Conservation (phyloP, 2,113 vertebrate genomes). For the Thunnus thynnus region DNA sequence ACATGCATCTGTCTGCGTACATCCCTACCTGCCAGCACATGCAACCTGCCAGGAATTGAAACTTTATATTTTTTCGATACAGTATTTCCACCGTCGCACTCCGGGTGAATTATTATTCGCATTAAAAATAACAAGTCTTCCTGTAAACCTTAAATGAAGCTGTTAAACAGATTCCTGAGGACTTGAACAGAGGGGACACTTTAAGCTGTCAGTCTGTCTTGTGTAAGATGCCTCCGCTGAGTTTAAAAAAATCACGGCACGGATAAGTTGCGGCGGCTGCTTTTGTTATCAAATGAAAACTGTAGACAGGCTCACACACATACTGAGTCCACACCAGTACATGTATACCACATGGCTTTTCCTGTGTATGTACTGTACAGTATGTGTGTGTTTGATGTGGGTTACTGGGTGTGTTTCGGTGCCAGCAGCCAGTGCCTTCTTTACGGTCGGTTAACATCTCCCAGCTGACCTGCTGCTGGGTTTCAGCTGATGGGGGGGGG, state of each 20-base stretch:
- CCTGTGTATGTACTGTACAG: slow-evolving; percentile 7
- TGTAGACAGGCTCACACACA: background rate
- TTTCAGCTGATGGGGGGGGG: slow-evolving; percentile 18
- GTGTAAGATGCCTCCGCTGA: slow-evolving; percentile 52
- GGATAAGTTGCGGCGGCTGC: slow-evolving; percentile 33
- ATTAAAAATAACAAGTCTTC: slow-evolving; percentile 71
- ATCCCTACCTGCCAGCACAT: slow-evolving; percentile 34
- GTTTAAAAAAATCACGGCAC: slow-evolving; percentile 30
- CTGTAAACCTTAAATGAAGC: slow-evolving; percentile 74
- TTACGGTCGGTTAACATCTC: slow-evolving; percentile 60
- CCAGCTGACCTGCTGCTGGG: slow-evolving; percentile 66
- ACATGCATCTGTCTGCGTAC: slow-evolving; percentile 46
- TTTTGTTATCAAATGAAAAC: slow-evolving; percentile 55
- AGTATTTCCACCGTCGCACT: slow-evolving; percentile 73
- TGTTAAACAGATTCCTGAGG: slow-evolving; percentile 61
- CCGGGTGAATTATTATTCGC: slow-evolving; percentile 72
- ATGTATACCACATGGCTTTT: slow-evolving; percentile 39
- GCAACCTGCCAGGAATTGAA: slow-evolving; percentile 51
- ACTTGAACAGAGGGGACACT: slow-evolving; percentile 48
- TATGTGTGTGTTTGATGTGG: slow-evolving; percentile 69
- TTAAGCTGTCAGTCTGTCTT: slow-evolving; percentile 45
- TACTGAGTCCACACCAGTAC: slow-evolving; percentile 10
- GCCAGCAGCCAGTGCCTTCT: slow-evolving; percentile 60
- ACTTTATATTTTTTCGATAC: slow-evolving; percentile 59
- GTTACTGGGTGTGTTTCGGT: slow-evolving; percentile 58